A percentile compares a stretch with the other conserved stretches of the same genome.
phyloP scores from a whole-genome alignment of 1,140 invertebrate genomes.

The Neodiprion lecontei region DNA sequence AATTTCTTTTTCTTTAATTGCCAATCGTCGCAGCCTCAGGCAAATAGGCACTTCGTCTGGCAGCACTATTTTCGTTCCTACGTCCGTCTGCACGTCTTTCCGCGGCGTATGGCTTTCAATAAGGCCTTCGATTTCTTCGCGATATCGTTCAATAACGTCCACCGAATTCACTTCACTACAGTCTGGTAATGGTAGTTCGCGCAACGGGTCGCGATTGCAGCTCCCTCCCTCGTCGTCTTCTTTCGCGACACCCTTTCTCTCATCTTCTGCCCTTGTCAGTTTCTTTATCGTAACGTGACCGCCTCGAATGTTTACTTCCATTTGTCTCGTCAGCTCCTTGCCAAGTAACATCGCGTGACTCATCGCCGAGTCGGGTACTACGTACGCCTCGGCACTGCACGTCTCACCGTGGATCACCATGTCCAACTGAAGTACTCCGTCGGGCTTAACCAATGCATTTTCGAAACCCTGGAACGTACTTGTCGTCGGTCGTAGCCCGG shows the following conservation, averaged over 20 bases:
- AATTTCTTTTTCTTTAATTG: conserved; percentile 15
- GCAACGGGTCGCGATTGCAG: not conserved
- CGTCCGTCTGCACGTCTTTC: not conserved
- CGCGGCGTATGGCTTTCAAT: conserved; percentile 15
- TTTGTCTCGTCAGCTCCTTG: conserved; percentile 3
- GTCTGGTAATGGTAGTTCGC: conserved; percentile 8
- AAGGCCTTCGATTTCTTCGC: conserved; percentile 11
- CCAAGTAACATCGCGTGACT: not conserved
- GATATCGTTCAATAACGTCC: not conserved
- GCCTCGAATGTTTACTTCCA: not conserved
- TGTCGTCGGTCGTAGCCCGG: not conserved
- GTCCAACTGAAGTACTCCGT: not conserved
- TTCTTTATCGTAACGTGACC: conserved; percentile 7
- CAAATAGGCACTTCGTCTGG: conserved; percentile 8
- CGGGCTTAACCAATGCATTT: conserved; percentile 5
- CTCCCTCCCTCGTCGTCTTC: not conserved
- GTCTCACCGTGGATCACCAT: not conserved
- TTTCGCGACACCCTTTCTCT: not conserved
- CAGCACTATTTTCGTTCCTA: conserved; percentile 27
- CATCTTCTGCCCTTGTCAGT: not conserved
- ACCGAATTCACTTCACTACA: conserved; percentile 14
- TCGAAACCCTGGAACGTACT: conserved; percentile 15
- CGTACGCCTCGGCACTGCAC: not conserved
- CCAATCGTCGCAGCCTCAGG: conserved; percentile 15
- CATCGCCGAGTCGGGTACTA: not conserved